A percentile compares a stretch with the other conserved stretches of the same genome.
phyloP scores from a whole-genome alignment of 2,797 vertebrate species.

The Phoeniculus purpureus region DNA sequence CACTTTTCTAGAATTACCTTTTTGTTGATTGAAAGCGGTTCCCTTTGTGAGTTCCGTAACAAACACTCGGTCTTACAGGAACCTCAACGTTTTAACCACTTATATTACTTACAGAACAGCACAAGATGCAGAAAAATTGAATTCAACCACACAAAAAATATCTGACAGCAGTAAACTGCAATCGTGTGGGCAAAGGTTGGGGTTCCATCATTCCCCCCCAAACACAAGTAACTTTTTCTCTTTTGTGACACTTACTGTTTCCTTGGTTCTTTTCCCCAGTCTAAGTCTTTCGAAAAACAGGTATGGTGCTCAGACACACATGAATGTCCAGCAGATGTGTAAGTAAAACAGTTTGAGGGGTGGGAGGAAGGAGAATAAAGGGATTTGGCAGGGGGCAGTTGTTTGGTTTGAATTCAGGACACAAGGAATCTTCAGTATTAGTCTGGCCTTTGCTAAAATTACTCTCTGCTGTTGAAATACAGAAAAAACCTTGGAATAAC shows the following conservation, averaged over 20 bases:
- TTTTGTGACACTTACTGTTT: not conserved
- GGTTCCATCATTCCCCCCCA: not conserved
- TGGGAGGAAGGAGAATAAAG: not conserved
- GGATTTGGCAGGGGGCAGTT: not conserved
- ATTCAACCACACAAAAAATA: not conserved
- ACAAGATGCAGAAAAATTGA: not conserved
- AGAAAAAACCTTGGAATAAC: not conserved
- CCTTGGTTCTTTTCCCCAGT: not conserved
- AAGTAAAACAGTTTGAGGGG: not conserved
- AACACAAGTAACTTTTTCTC: not conserved
- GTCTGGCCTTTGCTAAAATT: not conserved
- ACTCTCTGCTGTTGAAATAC: not conserved
- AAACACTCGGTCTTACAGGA: not conserved
- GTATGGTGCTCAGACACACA: not conserved
- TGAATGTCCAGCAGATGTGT: not conserved
- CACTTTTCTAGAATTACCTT: not conserved
- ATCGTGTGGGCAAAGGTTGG: not conserved
- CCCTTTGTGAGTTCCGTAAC: not conserved
- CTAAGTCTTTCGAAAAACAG: not conserved
- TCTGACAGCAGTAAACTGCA: not conserved
- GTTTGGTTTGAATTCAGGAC: not conserved
- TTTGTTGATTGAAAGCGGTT: not conserved
- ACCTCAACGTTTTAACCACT: not conserved
- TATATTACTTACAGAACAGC: not conserved
- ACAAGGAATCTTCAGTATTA: not conserved